A percentile compares a stretch with the other conserved stretches of the same genome.
Evolutionary conservation across 2,113 vertebrate species (phyloP).

Genomic region (Candoia aspera): DNA sequence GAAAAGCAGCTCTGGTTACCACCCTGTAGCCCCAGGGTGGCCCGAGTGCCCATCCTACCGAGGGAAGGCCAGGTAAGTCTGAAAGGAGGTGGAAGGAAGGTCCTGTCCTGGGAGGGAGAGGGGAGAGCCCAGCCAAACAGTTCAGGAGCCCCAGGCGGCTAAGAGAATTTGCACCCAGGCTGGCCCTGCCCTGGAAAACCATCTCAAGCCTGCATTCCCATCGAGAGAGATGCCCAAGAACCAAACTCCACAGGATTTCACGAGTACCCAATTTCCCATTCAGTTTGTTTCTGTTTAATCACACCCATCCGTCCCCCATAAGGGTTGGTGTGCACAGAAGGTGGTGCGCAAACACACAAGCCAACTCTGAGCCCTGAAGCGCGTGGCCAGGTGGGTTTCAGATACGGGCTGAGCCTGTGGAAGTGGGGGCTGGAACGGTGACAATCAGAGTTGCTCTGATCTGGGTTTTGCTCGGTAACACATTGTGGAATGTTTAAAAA

Average conservation of each 20-base stretch:
- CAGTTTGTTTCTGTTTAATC: no score
- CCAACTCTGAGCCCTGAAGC: not conserved
- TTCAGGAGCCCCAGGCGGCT: not conserved
- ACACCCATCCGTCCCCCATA: no score
- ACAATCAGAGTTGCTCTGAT: not conserved
- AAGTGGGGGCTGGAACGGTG: not conserved
- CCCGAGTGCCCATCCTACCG: not conserved
- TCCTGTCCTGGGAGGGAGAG: not conserved
- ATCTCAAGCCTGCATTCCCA: not conserved
- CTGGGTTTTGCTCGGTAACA: not conserved
- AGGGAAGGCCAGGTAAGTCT: not conserved
- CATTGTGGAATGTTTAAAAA: not conserved
- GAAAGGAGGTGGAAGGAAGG: not conserved
- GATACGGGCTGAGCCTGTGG: not conserved
- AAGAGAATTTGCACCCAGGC: not conserved
- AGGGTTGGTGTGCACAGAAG: no score
- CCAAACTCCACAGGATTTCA: not conserved
- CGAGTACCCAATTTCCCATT: not conserved
- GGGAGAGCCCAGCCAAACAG: not conserved
- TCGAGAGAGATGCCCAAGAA: not conserved
- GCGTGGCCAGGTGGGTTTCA: fast-evolving
- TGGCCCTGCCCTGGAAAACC: not conserved
- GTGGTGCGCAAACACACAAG: no score
- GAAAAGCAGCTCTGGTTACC: constrained; percentile 11
- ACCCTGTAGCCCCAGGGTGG: not conserved